Conservation (phyloP, 2,888 invertebrate genomes). For the Hydropsyche betteni region DNA sequence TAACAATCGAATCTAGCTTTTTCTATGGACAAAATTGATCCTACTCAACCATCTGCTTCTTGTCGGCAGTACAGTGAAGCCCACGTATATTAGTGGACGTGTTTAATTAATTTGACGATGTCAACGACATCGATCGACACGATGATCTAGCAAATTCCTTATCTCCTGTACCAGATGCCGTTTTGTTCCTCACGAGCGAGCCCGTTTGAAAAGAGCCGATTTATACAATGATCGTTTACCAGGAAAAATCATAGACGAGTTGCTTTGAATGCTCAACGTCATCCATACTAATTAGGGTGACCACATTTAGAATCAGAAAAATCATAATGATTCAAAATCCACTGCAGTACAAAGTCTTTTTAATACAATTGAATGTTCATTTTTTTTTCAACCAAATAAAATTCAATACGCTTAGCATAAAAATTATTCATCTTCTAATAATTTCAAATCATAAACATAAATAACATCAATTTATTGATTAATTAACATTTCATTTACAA, state of each 20-base stretch:
- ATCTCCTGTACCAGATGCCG: conserved; percentile 30
- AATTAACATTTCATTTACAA: no score
- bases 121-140: conserved; percentile 36
- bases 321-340: no score
- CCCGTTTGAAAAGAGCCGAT: conserved; percentile 35
- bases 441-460: no score
- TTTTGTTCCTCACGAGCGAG: conserved; percentile 22
- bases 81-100: background rate
- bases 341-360: no score
- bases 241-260: conserved; percentile 48
- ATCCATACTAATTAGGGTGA: conserved; percentile 36
- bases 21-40: no score
- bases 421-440: no score
- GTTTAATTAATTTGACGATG: conserved; percentile 19
- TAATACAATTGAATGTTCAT: no score
- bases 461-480: no score
- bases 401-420: no score
- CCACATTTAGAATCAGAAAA: conserved; percentile 27
- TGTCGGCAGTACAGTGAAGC: background rate
- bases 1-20: no score
- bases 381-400: background rate
- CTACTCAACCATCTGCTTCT: no score
- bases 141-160: conserved; percentile 29
- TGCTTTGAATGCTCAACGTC: conserved; percentile 40
- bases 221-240: conserved; percentile 46